Percentiles rank a stretch among this genome's conserved stretches.
These are phyloP conservation scores for Drosophila lacteicornis DNA, from an alignment of 1,140 invertebrate species.

Conservation along the genomic window DNA sequence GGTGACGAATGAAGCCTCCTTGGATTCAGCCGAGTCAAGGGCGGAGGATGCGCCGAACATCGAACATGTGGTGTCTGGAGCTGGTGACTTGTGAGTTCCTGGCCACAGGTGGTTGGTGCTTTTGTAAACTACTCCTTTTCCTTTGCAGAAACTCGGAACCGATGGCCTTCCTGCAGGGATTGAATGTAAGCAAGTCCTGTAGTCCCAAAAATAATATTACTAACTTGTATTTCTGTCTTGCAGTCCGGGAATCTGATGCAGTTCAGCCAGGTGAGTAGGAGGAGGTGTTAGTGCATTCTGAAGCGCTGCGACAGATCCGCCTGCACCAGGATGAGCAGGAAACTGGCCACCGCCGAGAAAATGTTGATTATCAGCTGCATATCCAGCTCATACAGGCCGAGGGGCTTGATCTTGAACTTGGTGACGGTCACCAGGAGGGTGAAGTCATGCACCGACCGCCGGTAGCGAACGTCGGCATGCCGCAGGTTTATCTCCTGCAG, in stretches of 20 bases:
- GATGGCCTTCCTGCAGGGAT: slow-evolving; percentile 70
- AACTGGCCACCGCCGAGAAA: slow-evolving; percentile 55
- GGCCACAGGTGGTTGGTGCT: slow-evolving; percentile 16
- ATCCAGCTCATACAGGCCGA: slow-evolving; percentile 68
- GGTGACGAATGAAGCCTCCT: slow-evolving; percentile 28
- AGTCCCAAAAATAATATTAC: not conserved
- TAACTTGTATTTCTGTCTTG: slow-evolving; percentile 21
- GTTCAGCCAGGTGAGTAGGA: slow-evolving; percentile 74
- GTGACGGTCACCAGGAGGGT: slow-evolving; percentile 49
- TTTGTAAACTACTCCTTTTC: not conserved
- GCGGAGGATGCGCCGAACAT: slow-evolving; percentile 27
- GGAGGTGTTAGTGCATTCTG: slow-evolving; percentile 8
- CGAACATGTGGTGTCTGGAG: slow-evolving; percentile 39
- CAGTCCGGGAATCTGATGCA: slow-evolving; percentile 81
- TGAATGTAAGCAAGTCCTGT: slow-evolving; percentile 62
- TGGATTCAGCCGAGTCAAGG: slow-evolving; percentile 30
- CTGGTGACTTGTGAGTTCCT: slow-evolving; percentile 31
- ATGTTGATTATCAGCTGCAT: slow-evolving; percentile 58
- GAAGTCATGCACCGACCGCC: slow-evolving; percentile 59
- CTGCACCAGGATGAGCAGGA: slow-evolving; percentile 64
- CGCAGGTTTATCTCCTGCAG: slow-evolving; percentile 58
- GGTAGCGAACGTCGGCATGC: slow-evolving; percentile 63
- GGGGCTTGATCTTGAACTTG: slow-evolving; percentile 67
- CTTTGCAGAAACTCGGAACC: slow-evolving; percentile 56
- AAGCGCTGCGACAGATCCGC: slow-evolving; percentile 63